phyloP scores from a whole-genome alignment of 2,797 vertebrate genomes.

The Poecilia picta region DNA sequence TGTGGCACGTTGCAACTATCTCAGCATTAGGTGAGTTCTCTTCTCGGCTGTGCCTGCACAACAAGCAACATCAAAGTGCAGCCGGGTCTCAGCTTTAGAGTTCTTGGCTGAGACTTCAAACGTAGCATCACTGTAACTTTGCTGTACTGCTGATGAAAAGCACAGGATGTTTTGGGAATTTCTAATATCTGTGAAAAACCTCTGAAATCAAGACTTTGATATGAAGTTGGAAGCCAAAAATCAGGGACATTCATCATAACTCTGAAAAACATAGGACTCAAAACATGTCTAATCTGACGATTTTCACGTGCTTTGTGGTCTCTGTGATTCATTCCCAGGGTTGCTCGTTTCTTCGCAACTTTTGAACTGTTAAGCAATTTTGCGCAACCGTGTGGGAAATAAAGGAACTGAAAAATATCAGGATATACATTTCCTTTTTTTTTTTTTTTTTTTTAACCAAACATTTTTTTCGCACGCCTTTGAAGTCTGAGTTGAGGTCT shows the following conservation, averaged over 20 bases:
- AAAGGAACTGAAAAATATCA: neutral
- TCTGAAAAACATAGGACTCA: constrained; percentile 13
- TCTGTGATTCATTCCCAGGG: neutral
- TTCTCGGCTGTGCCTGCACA: constrained; percentile 46
- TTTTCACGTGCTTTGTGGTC: neutral
- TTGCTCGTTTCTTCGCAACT: neutral
- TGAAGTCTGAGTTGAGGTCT: constrained; percentile 13
- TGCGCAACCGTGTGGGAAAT: constrained; percentile 7
- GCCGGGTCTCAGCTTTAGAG: constrained; percentile 37
- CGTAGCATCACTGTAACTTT: constrained; percentile 49
- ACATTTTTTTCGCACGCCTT: constrained; percentile 11
- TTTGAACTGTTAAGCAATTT: neutral
- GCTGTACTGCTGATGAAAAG: constrained; percentile 56
- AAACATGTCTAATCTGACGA: constrained; percentile 1
- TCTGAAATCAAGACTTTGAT: constrained; percentile 56
- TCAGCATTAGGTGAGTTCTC: constrained; percentile 48
- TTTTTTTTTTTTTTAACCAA: no score
- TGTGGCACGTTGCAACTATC: constrained; percentile 58
- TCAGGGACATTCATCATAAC: constrained; percentile 16
- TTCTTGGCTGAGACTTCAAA: constrained; percentile 67
- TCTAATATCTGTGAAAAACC: constrained; percentile 54
- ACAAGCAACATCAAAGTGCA: constrained; percentile 68
- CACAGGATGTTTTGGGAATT: constrained; percentile 30
- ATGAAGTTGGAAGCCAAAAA: constrained; percentile 17
- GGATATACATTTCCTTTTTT: constrained; percentile 13